These are phyloP conservation scores for Dolichotis patagonum DNA, from an alignment of 2,113 vertebrate genomes.

Conservation along the genomic window DNA sequence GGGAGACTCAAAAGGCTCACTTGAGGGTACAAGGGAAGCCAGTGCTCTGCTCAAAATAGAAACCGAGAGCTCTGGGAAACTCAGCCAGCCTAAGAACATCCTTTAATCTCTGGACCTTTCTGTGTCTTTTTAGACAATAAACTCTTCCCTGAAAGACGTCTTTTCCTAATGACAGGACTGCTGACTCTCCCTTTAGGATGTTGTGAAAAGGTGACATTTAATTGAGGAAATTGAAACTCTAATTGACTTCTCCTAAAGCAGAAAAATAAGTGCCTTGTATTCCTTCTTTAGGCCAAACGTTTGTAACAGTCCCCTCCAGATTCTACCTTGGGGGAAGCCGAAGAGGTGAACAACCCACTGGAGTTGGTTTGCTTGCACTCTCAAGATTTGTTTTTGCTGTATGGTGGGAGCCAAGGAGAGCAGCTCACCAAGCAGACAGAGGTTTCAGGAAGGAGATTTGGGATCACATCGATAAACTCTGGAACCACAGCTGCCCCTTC, in stretches of 20 bases:
- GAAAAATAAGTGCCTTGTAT: conserved; percentile 52
- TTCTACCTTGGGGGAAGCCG: conserved; percentile 27
- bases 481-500: not conserved
- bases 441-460: not conserved
- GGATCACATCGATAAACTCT: not conserved
- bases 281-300: conserved; percentile 62
- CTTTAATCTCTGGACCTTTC: conserved; percentile 66
- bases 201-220: conserved; percentile 73
- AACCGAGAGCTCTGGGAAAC: conserved; percentile 38
- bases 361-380: not conserved
- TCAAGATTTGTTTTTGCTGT: conserved; percentile 14
- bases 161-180: not conserved
- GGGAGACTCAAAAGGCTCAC: conserved; percentile 48
- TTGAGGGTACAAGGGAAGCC: conserved; percentile 33
- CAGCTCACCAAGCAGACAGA: not conserved
- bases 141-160: conserved; percentile 51
- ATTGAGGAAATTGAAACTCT: conserved; percentile 67
- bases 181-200: conserved; percentile 51
- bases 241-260: conserved; percentile 72
- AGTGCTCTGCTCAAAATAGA: conserved; percentile 68
- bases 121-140: conserved; percentile 49
- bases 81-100: not conserved
- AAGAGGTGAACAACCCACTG: conserved; percentile 11
- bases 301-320: conserved; percentile 49
- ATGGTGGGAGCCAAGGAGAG: not conserved